Conservation (phyloP, 2,113 vertebrate species). For the Trichomycterus rosablanca region DNA sequence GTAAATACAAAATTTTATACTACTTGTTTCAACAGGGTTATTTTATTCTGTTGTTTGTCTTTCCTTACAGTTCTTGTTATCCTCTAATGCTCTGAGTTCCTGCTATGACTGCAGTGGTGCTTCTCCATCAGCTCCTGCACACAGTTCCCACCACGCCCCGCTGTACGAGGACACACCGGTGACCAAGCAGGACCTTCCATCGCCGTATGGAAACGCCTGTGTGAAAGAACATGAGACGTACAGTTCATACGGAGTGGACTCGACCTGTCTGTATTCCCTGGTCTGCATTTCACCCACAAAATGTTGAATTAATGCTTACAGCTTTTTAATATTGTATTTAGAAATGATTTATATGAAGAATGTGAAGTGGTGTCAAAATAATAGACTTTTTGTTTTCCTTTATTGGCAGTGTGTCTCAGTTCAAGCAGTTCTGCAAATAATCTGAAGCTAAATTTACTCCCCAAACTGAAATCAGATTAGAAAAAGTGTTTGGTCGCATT, state of each 20-base stretch:
- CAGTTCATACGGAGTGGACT: constrained; percentile 15
- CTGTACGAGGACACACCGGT: not conserved
- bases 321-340: no score
- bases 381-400: no score
- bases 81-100: not conserved
- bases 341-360: no score
- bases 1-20: no score
- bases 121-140: not conserved
- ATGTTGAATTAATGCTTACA: no score
- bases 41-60: not conserved
- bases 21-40: no score
- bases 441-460: no score
- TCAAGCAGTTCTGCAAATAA: no score
- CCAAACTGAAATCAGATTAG: no score
- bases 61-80: not conserved
- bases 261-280: constrained; percentile 16
- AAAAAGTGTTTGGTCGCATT: no score
- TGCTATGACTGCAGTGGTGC: not conserved
- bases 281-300: constrained; percentile 4
- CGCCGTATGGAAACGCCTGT: not conserved
- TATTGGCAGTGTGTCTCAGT: no score
- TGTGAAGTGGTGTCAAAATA: no score
- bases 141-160: not conserved
- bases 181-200: not conserved
- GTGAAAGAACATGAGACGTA: constrained; percentile 8